Evolutionary conservation across 1,140 invertebrate genomes (phyloP), one percentile per base, ranked within the genome.

Genomic region (Zaprionus davidi): DNA sequence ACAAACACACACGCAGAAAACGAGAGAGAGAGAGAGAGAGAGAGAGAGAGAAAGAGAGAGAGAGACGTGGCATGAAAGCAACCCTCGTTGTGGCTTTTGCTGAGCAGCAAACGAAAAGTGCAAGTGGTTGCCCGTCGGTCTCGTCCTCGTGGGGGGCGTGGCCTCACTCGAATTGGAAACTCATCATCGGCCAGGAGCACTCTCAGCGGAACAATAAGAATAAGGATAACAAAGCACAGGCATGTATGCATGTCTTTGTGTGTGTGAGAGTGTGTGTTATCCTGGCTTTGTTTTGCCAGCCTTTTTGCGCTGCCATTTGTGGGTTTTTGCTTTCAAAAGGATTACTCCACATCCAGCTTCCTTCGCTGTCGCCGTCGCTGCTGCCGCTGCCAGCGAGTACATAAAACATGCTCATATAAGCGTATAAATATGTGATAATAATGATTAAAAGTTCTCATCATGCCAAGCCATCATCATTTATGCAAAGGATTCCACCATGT

Each of bases 371-470:
- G 46, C 11, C 49, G 51, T 57, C 62, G 49, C 62, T 38, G 38
- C 49, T 69, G 64, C 46, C 67, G 36, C 64, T 46, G 60, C 71
- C 60, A 78, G 76, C 79, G 68, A 92, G 91, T 92, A 92, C 84
- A 92, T 92, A 92, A 92, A 92, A 92, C 91, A 92, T 92, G 91
- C 91, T 92, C 91, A 92, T 92, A 92, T 88, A 92, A 92, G 78
- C 91, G 91, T 92, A 92, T 92, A 92, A 92, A 92, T 92, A 92
- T 92, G 91, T 92, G 91, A 92, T 92, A 92, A 92, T 92, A 92
- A 92, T 92, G 91, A 92, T 92, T 91, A 92, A 92, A 92, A 90
- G 81, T 92, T 82, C 86, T 91, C 83, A 90, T 87, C 90, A 91
- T 81, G 73, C 77, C 64, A 76, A 68, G 77, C 77, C 86, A 81